Conservation (phyloP, 2,888 invertebrate species). For the Frankliniella intonsa region DNA sequence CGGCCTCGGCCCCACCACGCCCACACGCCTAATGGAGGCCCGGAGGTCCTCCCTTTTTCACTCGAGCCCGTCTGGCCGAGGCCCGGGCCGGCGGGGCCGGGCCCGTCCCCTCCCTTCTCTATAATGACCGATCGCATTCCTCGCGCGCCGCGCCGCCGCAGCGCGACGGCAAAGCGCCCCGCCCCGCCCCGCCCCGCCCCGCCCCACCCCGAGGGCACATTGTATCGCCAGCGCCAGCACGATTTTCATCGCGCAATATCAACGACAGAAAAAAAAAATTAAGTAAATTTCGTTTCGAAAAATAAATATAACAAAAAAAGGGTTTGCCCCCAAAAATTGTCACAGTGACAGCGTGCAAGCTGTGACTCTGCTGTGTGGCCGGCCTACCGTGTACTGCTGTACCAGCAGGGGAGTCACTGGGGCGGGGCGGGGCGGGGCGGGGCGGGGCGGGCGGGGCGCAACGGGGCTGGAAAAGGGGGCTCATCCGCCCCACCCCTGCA, state of each 20-base stretch:
- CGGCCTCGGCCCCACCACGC: not conserved
- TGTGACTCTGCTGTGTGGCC: not conserved
- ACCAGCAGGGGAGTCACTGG: not conserved
- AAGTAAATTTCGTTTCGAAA: too few species aligned
- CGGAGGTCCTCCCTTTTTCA: not conserved
- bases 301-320: too few species aligned
- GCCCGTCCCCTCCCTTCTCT: not conserved
- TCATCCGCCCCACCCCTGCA: too few species aligned
- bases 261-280: too few species aligned
- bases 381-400: not conserved
- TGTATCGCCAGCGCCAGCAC: too few species aligned
- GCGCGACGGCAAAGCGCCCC: not conserved
- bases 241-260: too few species aligned
- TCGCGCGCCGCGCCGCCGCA: not conserved
- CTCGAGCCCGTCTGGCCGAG: not conserved
- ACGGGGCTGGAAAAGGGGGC: not conserved
- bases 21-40: not conserved
- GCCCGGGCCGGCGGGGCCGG: not conserved
- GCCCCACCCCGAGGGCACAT: too few species aligned
- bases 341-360: too few species aligned
- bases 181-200: not conserved
- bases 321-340: too few species aligned
- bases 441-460: not conserved
- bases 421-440: not conserved
- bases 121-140: conserved; percentile 22